Evolutionary conservation across 2,888 invertebrate species (phyloP), one percentile per base, ranked within the genome.

Genomic region (Drosophila borealis): DNA sequence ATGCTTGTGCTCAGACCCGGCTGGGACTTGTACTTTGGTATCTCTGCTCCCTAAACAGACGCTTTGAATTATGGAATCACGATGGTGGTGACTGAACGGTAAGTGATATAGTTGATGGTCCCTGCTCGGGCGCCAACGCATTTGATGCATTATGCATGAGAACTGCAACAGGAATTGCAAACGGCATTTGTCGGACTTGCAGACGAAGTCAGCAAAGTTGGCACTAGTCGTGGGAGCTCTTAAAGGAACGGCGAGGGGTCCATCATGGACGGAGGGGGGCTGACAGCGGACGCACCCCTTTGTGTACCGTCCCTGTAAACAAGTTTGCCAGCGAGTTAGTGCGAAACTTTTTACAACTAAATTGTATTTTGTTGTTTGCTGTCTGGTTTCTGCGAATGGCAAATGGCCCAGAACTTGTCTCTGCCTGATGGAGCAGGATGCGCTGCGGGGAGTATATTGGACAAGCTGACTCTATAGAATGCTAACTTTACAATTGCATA

Each of bases 71-170:
- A 5, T 36, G 9, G 44, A 70, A 85, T 76, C 82, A 60, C 62
- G 45, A 68, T 33, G 51, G 64, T 66, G 50, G 60, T 65, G 73
- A 70, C 63, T 71, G 71, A 69, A 57, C 68, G 68, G 66, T 79
- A 77, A 65, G 69, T 82, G 72, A 82, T 80, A 85, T 74, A 65
- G 70, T 56, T 88, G 61, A 70, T 78, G 63, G 74, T 44, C 64
- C 59, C 46, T 44, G 48, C 50, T 33, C 29, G 60, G 49, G 42
- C 42, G 51, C 55, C 51, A 64, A 76, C 56, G 49, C 57, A 62
- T 67, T 74, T 54, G 61, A 61, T 86, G 86, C 80, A 85, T 85
- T 76, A 83, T 89, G 79, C 79, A 87, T 83, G 84, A 80, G 67
- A 57, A 55, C 41, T 54, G 61, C 51, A 63, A 45, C 56, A 56